Percentiles rank a stretch among this genome's conserved stretches.
phyloP scores from a whole-genome alignment of 1,140 invertebrate species.

The Atta colombica region DNA sequence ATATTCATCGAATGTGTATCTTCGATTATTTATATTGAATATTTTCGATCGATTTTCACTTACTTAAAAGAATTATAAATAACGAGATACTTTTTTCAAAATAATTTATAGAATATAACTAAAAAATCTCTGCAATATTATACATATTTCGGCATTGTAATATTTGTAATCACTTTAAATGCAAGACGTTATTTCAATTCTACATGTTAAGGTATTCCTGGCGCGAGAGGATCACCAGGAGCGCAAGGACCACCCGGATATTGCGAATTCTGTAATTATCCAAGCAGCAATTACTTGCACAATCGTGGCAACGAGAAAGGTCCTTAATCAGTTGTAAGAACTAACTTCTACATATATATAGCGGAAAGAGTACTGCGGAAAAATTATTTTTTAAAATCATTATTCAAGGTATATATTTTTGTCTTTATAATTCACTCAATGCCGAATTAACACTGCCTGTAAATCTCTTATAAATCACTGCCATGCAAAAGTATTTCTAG shows the following conservation, averaged over 20 bases:
- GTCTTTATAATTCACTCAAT: constrained; percentile 5
- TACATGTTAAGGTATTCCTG: constrained; percentile 83
- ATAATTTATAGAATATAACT: not conserved
- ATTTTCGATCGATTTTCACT: no score
- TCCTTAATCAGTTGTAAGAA: constrained; percentile 47
- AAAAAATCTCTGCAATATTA: not conserved
- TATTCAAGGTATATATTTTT: not conserved
- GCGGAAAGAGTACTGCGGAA: not conserved
- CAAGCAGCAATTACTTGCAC: constrained; percentile 72
- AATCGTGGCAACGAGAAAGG: constrained; percentile 75
- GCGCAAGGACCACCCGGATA: constrained; percentile 88
- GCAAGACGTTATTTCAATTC: not conserved
- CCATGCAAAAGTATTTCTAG: not conserved
- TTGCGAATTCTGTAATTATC: constrained; percentile 89
- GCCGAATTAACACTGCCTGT: not conserved
- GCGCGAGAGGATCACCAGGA: constrained; percentile 86
- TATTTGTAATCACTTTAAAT: not conserved
- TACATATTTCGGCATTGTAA: not conserved
- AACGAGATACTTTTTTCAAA: not conserved
- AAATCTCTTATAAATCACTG: constrained; percentile 3
- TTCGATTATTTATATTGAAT: no score
- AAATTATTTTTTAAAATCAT: not conserved
- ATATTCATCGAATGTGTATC: no score
- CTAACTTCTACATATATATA: not conserved
- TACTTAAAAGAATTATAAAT: not conserved